A percentile compares a stretch with the other conserved stretches of the same genome.
Conservation (phyloP, 1,140 invertebrate genomes). For the Lethrus apterus region DNA sequence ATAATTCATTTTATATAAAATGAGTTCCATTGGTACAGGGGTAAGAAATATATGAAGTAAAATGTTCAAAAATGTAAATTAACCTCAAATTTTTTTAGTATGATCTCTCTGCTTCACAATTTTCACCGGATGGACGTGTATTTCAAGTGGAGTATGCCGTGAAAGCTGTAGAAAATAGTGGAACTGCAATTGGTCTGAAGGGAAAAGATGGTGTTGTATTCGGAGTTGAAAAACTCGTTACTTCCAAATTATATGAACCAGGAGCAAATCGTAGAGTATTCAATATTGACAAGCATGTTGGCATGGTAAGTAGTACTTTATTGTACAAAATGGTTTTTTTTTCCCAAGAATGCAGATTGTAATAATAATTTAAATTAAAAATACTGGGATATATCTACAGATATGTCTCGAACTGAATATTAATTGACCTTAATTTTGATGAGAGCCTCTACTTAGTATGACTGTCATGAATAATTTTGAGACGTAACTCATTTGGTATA, state of each 20-base stretch:
- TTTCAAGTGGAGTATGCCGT: constrained; percentile 99
- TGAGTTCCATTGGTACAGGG: constrained; percentile 95
- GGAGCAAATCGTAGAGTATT: constrained; percentile 93
- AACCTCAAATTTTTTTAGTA: constrained; percentile 60
- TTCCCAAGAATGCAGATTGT: too few relatives aligned
- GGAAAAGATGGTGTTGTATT: constrained; percentile 96
- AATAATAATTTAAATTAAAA: too few relatives aligned
- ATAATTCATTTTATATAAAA: too few relatives aligned
- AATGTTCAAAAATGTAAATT: constrained; percentile 16
- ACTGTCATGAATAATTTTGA: too few relatives aligned
- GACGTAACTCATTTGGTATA: too few relatives aligned
- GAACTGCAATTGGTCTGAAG: constrained; percentile 88
- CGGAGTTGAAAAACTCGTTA: constrained; percentile 95
- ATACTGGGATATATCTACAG: too few relatives aligned
- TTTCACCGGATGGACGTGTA: constrained; percentile 97
- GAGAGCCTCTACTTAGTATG: too few relatives aligned
- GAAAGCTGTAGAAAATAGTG: constrained; percentile 98
- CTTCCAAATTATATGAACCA: constrained; percentile 93
- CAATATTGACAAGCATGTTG: constrained; percentile 89
- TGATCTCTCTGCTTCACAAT: constrained; percentile 98
- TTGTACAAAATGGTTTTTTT: neutral
- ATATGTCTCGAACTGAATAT: too few relatives aligned
- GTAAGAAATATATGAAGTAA: constrained; percentile 52
- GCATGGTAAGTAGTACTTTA: constrained; percentile 59
- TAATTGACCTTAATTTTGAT: too few relatives aligned